A percentile compares a stretch with the other conserved stretches of the same genome.
These are phyloP conservation scores for Paedocypris sp. DNA, from an alignment of 2,113 vertebrate genomes.

Conservation along the genomic window DNA sequence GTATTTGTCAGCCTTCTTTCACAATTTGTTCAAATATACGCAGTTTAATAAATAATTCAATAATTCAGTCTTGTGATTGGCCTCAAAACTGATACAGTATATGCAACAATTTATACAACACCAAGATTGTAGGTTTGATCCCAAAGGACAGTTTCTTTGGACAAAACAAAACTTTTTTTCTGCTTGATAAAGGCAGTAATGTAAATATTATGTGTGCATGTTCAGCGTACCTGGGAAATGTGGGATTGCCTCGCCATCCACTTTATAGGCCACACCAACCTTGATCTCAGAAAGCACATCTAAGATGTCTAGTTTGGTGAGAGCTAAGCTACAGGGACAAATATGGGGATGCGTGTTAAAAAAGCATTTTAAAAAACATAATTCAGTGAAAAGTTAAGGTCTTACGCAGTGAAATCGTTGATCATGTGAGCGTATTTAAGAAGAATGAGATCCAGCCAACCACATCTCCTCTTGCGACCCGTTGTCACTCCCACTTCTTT, in stretches of 20 bases:
- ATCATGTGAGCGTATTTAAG: slow-evolving; percentile 97
- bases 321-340: slow-evolving; percentile 68
- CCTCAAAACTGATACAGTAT: too few relatives aligned
- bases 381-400: slow-evolving; percentile 24
- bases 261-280: slow-evolving; percentile 84
- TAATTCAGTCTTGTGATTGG: too few relatives aligned
- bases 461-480: slow-evolving; percentile 88
- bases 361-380: background rate
- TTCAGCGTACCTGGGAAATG: slow-evolving; percentile 83
- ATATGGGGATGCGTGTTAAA: background rate
- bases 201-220: background rate
- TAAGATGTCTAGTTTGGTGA: slow-evolving; percentile 96
- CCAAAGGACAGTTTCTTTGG: too few relatives aligned
- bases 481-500: slow-evolving; percentile 93
- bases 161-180: too few relatives aligned
- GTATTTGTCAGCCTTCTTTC: too few relatives aligned
- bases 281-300: slow-evolving; percentile 86
- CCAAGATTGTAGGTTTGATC: too few relatives aligned
- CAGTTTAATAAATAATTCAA: too few relatives aligned
- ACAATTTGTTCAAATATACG: too few relatives aligned
- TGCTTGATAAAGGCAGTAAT: too few relatives aligned
- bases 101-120: too few relatives aligned
- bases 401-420: slow-evolving; percentile 96
- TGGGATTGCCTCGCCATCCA: slow-evolving; percentile 82
- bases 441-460: slow-evolving; percentile 91